Evolutionary conservation across 2,113 vertebrate species (phyloP).

Genomic region (Sander vitreus): DNA sequence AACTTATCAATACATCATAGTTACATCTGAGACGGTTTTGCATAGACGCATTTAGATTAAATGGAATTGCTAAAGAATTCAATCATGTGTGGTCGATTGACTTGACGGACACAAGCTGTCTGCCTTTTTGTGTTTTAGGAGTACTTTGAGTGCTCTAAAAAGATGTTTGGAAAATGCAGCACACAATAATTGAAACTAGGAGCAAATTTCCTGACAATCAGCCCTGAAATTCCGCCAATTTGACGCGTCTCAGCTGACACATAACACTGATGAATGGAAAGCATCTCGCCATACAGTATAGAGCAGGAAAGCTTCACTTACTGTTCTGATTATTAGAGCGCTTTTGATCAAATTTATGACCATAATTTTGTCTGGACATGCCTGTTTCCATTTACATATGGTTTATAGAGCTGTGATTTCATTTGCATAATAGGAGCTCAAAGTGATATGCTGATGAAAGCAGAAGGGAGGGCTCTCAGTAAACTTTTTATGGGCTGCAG

Average conservation of each 20-base stretch:
- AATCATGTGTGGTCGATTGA: constrained; percentile 5
- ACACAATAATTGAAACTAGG: constrained; percentile 35
- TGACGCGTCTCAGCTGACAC: constrained; percentile 51
- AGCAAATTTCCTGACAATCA: constrained; percentile 61
- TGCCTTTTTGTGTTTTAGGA: constrained; percentile 20
- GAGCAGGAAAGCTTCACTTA: constrained; percentile 67
- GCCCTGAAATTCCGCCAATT: constrained; percentile 55
- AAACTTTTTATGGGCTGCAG: constrained; percentile 70
- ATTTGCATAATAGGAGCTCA: constrained; percentile 82
- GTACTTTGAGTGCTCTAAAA: constrained; percentile 22
- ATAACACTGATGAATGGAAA: constrained; percentile 62
- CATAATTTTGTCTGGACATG: constrained; percentile 75
- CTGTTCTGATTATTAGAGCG: constrained; percentile 74
- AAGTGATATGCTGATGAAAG: constrained; percentile 80
- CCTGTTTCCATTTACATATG: constrained; percentile 78
- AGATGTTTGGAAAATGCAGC: constrained; percentile 30
- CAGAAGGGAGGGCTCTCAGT: constrained; percentile 68
- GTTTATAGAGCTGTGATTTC: constrained; percentile 75
- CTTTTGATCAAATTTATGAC: constrained; percentile 80
- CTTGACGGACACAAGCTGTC: constrained; percentile 15
- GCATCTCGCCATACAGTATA: constrained; percentile 29
- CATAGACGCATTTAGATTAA: constrained; percentile 25
- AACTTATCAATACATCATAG: constrained; percentile 37
- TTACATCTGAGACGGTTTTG: constrained; percentile 24
- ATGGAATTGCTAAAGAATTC: constrained; percentile 32